Conservation (phyloP, 2,113 vertebrate species). For the Myxocyprinus asiaticus region DNA sequence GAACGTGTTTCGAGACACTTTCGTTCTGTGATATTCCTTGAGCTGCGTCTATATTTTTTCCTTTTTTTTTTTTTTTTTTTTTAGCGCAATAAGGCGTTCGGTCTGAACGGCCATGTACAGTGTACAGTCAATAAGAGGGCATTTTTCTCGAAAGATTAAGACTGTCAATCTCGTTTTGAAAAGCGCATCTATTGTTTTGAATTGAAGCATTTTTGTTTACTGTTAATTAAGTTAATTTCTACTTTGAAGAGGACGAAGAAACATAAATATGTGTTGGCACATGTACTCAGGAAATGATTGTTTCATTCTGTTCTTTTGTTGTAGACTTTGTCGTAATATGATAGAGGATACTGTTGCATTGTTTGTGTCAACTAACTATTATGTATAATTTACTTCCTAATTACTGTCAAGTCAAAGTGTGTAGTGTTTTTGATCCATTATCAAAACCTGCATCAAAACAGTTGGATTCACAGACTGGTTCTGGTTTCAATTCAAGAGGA, state of each 20-base stretch:
- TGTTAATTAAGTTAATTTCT: background rate
- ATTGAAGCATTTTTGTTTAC: background rate
- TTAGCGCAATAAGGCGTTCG: too few species aligned
- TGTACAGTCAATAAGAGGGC: conserved; percentile 1
- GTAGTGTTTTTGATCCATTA: too few species aligned
- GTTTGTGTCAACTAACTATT: background rate
- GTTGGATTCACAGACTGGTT: too few species aligned
- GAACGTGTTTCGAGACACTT: too few species aligned
- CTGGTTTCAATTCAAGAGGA: too few species aligned
- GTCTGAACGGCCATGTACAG: too few species aligned
- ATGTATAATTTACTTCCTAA: conserved; percentile 2
- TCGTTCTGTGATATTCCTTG: too few species aligned
- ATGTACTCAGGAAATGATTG: conserved; percentile 10
- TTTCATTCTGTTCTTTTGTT: conserved; percentile 3
- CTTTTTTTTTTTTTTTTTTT: background rate
- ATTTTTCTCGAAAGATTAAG: background rate
- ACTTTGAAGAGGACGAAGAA: background rate
- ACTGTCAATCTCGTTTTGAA: background rate
- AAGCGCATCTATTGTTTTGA: background rate
- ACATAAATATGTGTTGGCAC: background rate
- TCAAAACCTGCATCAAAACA: too few species aligned
- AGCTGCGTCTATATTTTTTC: too few species aligned
- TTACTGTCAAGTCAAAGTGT: background rate
- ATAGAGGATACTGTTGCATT: background rate
- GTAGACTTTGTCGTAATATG: conserved; percentile 2